Evolutionary conservation across 2,797 vertebrate genomes (phyloP), one percentile per base, ranked within the genome.

Genomic region (Carapus acus): DNA sequence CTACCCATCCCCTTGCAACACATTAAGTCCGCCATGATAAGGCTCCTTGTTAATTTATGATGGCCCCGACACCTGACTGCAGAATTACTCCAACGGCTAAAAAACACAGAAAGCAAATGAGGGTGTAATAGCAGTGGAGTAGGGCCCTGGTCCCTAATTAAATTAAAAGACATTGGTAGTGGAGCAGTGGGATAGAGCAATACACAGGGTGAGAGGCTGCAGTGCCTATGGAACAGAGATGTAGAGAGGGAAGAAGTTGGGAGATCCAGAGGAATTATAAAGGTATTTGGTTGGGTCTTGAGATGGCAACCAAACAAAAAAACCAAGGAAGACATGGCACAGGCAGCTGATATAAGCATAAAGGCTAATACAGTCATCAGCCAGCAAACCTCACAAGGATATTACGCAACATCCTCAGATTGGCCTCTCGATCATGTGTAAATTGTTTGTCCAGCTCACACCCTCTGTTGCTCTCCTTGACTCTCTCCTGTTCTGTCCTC

Each of bases 131-230:
- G 91, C 88, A 88, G 84, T 72, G 75, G 84, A 91, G 87, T 88
- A 84, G 88, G 92, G 80, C 78, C 90, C 88, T 88, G 90, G 89
- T 86, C 89, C 90, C 89, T 96, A 96, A 97, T 94, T 96, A 91
- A 98, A 98, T 96, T 96, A 96, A 96, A 94, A 94, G 88, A 93
- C 57, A 79, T 75, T 68, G 79, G 71, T 63, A 71, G 71, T 58
- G 49, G 42, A 64, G 76, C 36, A 19, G 16, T 22, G 29, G 38
- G 39, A 44, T 5, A 41, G 27, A 27, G 27, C 11, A 14, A 27
- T 58, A 65, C 54, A 49, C 21, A 63, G 48, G 54, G 42, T 73
- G 74, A 75, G 56, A 71, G 73, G 67, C 73, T 48, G 54, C 56
- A 62, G 40, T 68, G 57, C 42, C 38, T 69, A 53, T 54, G 56